Conservation (phyloP, 2,888 invertebrate species). For the Agonum fuliginosum region DNA sequence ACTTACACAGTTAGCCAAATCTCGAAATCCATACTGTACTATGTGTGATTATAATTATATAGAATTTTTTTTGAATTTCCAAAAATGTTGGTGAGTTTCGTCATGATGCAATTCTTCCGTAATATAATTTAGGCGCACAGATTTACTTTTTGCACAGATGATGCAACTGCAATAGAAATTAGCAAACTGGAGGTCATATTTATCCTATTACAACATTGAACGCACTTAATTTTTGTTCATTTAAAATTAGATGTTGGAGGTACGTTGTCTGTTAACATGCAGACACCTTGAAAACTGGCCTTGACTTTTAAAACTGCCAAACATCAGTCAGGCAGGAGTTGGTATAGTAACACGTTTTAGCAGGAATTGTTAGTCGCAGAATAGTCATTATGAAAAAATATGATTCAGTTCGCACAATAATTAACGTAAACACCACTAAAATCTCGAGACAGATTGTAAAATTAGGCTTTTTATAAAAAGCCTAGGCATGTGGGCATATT, state of each 20-base stretch:
- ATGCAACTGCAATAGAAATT: not conserved
- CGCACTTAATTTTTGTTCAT: not conserved
- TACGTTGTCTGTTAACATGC: slow-evolving; percentile 1
- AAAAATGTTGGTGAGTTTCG: too few relatives aligned
- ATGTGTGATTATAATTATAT: too few relatives aligned
- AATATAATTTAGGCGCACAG: too few relatives aligned
- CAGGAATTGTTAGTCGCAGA: too few relatives aligned
- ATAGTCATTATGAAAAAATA: not conserved
- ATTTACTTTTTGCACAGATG: not conserved
- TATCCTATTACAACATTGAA: not conserved
- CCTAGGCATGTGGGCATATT: too few relatives aligned
- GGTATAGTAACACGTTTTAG: slow-evolving; percentile 26
- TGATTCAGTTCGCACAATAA: not conserved
- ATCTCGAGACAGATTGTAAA: not conserved
- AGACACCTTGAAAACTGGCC: slow-evolving; percentile 26
- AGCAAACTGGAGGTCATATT: not conserved
- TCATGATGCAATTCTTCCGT: too few relatives aligned
- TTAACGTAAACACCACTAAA: not conserved
- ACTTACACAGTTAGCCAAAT: too few relatives aligned
- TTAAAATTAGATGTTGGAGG: slow-evolving; percentile 14
- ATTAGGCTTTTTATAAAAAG: too few relatives aligned
- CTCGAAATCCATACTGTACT: too few relatives aligned
- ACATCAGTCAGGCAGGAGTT: slow-evolving; percentile 20
- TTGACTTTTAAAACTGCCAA: slow-evolving; percentile 27
- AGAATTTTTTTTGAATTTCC: too few relatives aligned